phyloP scores from a whole-genome alignment of 2,113 vertebrate genomes.

The Stegostoma tigrinum region DNA sequence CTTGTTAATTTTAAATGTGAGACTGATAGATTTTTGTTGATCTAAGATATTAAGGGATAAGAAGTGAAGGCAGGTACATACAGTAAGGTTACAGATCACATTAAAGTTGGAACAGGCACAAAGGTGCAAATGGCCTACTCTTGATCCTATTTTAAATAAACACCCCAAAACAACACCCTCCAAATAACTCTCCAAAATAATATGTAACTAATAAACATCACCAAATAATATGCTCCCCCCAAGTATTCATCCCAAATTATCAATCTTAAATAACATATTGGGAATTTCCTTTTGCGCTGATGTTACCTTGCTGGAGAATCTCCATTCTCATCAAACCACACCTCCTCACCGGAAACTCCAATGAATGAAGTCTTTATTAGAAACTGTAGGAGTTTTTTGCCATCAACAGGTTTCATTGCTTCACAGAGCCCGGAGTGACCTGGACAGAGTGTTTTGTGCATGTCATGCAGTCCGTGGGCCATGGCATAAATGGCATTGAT shows the following conservation, averaged over 20 bases:
- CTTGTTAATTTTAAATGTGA: too few species aligned
- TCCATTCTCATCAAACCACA: conserved; percentile 95
- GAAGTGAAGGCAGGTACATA: too few species aligned
- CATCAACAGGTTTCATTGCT: conserved; percentile 93
- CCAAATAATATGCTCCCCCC: too few species aligned
- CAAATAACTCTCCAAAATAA: not conserved
- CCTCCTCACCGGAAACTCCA: conserved; percentile 88
- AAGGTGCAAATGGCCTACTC: too few species aligned
- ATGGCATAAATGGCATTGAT: conserved; percentile 98
- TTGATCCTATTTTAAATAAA: not conserved
- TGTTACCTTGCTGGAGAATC: conserved; percentile 91
- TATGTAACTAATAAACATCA: not conserved
- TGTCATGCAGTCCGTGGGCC: conserved; percentile 90
- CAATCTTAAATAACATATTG: not conserved
- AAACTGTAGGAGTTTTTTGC: conserved; percentile 88
- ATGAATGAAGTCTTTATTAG: conserved; percentile 86
- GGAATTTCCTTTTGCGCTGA: not conserved
- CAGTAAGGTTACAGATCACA: too few species aligned
- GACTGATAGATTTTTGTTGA: too few species aligned
- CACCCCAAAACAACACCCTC: not conserved
- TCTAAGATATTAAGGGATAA: too few species aligned
- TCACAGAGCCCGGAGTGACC: conserved; percentile 78
- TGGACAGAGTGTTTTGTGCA: conserved; percentile 81
- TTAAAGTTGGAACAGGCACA: too few species aligned
- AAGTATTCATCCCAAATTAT: not conserved